Conservation (phyloP, 2,797 vertebrate genomes). For the Xiphorhynchus erythropygius region DNA sequence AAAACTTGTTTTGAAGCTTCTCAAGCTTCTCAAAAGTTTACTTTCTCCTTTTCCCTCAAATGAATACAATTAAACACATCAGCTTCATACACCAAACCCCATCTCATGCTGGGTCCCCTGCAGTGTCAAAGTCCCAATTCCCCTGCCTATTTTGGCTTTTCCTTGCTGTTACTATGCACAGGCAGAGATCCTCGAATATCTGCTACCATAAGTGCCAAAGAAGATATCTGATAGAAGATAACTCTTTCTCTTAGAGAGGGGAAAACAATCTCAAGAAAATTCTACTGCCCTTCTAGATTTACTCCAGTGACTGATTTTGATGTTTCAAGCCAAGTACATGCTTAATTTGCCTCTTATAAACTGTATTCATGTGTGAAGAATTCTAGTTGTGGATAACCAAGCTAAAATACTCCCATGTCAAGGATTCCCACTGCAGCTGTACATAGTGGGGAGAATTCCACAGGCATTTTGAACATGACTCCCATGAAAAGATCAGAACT, state of each 20-base stretch:
- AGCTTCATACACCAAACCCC: background rate
- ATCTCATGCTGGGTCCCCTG: background rate
- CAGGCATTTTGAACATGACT: background rate
- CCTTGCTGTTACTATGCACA: background rate
- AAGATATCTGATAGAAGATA: background rate
- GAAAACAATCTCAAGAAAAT: background rate
- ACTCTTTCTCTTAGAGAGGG: background rate
- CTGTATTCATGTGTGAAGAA: background rate
- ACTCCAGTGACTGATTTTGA: background rate
- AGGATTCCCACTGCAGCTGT: background rate
- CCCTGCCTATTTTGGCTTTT: background rate
- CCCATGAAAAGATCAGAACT: background rate
- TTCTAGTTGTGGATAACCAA: background rate
- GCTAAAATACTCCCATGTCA: background rate
- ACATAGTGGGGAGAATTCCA: background rate
- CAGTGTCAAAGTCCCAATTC: background rate
- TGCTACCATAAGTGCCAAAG: background rate
- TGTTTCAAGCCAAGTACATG: background rate
- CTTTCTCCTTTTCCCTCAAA: background rate
- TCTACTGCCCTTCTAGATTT: background rate
- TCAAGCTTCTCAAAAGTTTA: background rate
- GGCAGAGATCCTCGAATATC: background rate
- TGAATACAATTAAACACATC: background rate
- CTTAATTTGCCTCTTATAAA: background rate
- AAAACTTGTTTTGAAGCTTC: background rate